A percentile compares a stretch with the other conserved stretches of the same genome.
These are phyloP conservation scores for Penaeus vannamei DNA, from an alignment of 1,140 invertebrate genomes.

Conservation along the genomic window DNA sequence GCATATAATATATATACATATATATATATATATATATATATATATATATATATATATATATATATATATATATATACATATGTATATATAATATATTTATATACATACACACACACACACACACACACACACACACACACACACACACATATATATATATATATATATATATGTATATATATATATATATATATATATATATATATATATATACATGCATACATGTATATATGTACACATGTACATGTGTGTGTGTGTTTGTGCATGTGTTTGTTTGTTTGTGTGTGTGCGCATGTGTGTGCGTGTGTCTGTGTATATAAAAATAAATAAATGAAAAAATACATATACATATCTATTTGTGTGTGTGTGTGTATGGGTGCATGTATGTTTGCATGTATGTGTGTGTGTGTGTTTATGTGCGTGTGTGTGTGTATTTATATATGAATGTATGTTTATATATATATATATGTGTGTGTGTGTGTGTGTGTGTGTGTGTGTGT, in stretches of 20 bases:
- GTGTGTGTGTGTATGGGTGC: not conserved
- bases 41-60: too few species aligned
- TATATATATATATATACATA: too few species aligned
- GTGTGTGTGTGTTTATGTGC: conserved; percentile 13
- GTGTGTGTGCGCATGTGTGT: not conserved
- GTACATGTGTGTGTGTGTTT: not conserved
- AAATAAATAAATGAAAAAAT: conserved; percentile 1
- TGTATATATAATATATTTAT: too few species aligned
- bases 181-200: conserved; percentile 25
- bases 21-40: too few species aligned
- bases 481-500: conserved; percentile 49
- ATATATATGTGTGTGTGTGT: conserved; percentile 49
- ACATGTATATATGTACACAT: not conserved
- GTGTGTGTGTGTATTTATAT: conserved; percentile 20
- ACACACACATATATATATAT: not conserved
- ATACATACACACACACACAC: too few species aligned
- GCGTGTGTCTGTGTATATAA: not conserved
- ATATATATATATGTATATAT: conserved; percentile 20
- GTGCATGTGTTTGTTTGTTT: not conserved
- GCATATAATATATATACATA: not conserved
- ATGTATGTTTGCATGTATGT: not conserved
- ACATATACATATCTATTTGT: conserved; percentile 27
- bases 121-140: too few species aligned
- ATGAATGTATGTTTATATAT: conserved; percentile 40
- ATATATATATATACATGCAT: not conserved